Conservation (phyloP, 2,888 invertebrate genomes). For the Yponomeuta sedellus region DNA sequence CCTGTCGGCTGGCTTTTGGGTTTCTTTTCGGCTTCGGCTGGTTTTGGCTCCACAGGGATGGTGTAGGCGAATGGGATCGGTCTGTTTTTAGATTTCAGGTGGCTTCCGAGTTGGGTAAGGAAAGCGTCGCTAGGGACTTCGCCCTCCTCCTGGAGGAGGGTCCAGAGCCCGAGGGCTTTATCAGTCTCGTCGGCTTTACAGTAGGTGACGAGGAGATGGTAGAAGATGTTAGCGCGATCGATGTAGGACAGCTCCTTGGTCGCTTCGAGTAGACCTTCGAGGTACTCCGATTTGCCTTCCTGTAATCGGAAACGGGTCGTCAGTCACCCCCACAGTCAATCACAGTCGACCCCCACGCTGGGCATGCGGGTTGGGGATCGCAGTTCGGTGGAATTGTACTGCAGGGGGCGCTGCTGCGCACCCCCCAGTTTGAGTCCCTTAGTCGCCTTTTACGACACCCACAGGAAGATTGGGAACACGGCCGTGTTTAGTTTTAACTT, state of each 20-base stretch:
- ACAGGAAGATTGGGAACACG: no score
- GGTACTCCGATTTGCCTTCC: slow-evolving; percentile 79
- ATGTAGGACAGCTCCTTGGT: slow-evolving; percentile 86
- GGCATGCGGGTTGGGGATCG: no score
- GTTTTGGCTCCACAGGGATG: slow-evolving; percentile 57
- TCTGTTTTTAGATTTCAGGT: slow-evolving; percentile 78
- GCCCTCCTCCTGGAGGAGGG: slow-evolving; percentile 89
- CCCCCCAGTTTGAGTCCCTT: no score
- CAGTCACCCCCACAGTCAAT: no score
- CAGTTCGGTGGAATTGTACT: no score
- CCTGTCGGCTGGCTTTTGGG: slow-evolving; percentile 18
- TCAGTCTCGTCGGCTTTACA: slow-evolving; percentile 82
- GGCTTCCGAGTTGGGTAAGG: slow-evolving; percentile 78
- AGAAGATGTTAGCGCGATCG: slow-evolving; percentile 85
- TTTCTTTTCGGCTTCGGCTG: not conserved
- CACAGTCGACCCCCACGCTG: no score
- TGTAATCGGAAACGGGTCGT: slow-evolving; percentile 33
- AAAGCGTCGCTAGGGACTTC: slow-evolving; percentile 83
- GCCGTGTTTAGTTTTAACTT: not conserved
- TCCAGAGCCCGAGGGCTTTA: slow-evolving; percentile 88
- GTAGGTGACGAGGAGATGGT: slow-evolving; percentile 84
- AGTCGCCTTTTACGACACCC: no score
- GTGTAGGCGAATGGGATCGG: slow-evolving; percentile 86
- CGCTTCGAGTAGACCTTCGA: slow-evolving; percentile 87
- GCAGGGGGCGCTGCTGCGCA: no score